Evolutionary conservation across 2,888 invertebrate genomes (phyloP), one percentile per base, ranked within the genome.

Genomic region (Drosophila ustulata): DNA sequence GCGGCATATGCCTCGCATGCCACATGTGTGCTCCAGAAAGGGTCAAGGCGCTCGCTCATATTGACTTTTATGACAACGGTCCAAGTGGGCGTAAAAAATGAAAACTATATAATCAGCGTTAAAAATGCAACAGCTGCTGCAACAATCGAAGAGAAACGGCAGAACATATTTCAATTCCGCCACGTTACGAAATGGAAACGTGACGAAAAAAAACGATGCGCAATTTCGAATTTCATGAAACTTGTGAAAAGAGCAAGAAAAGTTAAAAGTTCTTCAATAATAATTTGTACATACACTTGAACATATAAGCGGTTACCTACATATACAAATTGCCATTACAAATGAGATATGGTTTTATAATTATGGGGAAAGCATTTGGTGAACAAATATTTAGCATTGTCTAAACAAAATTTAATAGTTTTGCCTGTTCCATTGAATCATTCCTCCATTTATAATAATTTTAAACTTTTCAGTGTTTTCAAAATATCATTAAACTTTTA

Each of bases 11-110:
- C 37, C 57, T 63, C 9, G 56, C 61, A 45, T 45, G 55, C 51
- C 53, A 50, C 69, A 76, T 79, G 49, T 70, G 69, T 37, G 53
- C 49, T 8, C 3, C 57, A 59, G 78, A 71, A 88, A 88, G 83
- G 83, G 89, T 86, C 83, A 84, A 84, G 71, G 71, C 87, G 55
- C 47, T 75, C 67, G 71, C 62, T 46, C 67, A 71, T 72, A 80
- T 88, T 88, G 89, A 75, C 83, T 84, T 84, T 84, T 84, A 84
- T 83, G 89, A 88, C 89, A 80, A 72, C 77, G 69, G 74, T 73
- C 68, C 68, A 50, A 72, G 46, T 55, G 78, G 67, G 55, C 73
- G 37, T 56, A 11, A 56, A 72, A 71, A 68, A 71, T 51, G 49
- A 70, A 74, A 82, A 82, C 83, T 88, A 80, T 86, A 88, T 82